Percentiles rank a stretch among this genome's conserved stretches.
Evolutionary conservation across 2,113 vertebrate genomes (phyloP).

Genomic region (Heterocephalus glaber): DNA sequence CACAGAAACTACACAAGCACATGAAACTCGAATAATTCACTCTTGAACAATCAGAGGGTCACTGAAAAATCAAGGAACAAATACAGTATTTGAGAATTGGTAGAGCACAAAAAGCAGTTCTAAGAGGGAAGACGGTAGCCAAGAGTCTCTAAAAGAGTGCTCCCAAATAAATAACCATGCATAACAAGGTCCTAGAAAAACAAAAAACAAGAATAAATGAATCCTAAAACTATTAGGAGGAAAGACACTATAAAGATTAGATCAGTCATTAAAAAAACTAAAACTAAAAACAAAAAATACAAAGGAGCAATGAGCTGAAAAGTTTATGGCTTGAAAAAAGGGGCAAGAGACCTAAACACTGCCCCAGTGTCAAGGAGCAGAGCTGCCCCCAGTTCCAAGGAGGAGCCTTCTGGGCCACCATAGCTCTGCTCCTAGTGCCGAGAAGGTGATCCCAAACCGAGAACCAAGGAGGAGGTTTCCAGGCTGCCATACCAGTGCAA

Average conservation of each 20-base stretch:
- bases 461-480: no score
- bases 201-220: no score
- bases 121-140: background rate
- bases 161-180: background rate
- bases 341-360: background rate
- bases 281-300: background rate
- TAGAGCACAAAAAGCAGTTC: background rate
- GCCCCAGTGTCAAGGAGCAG: no score
- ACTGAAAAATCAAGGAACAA: background rate
- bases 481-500: no score
- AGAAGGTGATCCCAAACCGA: no score
- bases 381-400: no score
- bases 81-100: background rate
- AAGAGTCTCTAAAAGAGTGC: background rate
- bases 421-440: no score
- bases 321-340: background rate
- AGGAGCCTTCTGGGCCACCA: no score
- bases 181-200: background rate
- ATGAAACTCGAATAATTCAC: background rate
- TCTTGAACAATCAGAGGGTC: background rate
- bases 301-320: background rate
- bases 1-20: background rate
- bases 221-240: background rate
- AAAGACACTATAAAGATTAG: background rate
- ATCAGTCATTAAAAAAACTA: background rate